Evolutionary conservation across 1,140 invertebrate species (phyloP).

Genomic region (Vollenhovia emeryi): DNA sequence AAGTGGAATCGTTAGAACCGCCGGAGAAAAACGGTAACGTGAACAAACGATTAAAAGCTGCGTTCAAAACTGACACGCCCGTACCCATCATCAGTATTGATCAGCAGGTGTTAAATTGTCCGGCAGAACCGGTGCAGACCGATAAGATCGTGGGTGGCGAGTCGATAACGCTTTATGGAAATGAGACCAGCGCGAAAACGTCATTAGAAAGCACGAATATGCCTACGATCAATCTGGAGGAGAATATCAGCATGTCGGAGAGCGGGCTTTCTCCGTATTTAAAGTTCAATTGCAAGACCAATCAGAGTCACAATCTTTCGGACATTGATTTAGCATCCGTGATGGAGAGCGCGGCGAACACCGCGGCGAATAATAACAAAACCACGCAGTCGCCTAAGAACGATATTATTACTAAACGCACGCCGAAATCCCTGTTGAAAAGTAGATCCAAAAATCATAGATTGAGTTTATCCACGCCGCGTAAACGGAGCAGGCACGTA

Average conservation of each 20-base stretch:
- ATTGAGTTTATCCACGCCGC: slow-evolving; percentile 83
- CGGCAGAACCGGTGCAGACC: neutral
- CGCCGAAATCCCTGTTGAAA: slow-evolving; percentile 79
- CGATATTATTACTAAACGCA: slow-evolving; percentile 76
- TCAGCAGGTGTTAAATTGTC: neutral
- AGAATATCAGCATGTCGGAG: slow-evolving; percentile 72
- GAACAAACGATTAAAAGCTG: neutral
- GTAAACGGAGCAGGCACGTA: slow-evolving; percentile 80
- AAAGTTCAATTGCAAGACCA: slow-evolving; percentile 75
- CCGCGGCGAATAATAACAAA: neutral
- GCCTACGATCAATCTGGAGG: slow-evolving; percentile 77
- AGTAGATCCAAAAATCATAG: slow-evolving; percentile 80
- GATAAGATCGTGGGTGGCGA: slow-evolving; percentile 57
- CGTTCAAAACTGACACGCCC: neutral
- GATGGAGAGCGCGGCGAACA: neutral
- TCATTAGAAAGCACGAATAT: slow-evolving; percentile 68
- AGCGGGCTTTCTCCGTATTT: slow-evolving; percentile 81
- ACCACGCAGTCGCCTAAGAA: neutral
- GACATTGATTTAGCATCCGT: slow-evolving; percentile 57
- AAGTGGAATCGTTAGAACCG: neutral
- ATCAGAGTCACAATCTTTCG: slow-evolving; percentile 49
- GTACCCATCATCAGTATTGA: neutral
- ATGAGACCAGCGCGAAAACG: slow-evolving; percentile 67
- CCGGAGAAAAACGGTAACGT: neutral
- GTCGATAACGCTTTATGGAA: slow-evolving; percentile 79